Conservation (phyloP, 2,888 invertebrate genomes). For the Drosophila meridiana region DNA sequence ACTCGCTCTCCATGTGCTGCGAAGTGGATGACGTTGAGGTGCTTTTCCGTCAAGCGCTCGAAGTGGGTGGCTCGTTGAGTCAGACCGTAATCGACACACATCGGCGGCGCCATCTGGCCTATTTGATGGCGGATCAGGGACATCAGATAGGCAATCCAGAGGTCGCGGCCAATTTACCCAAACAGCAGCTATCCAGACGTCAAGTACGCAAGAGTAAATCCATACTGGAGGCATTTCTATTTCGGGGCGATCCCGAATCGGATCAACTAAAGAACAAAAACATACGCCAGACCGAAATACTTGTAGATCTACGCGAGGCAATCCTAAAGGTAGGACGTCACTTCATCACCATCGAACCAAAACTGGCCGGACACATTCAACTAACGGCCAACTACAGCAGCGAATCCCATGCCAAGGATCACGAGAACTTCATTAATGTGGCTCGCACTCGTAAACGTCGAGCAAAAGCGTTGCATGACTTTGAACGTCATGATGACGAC, state of each 20-base stretch:
- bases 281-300: slow-evolving; percentile 98
- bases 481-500: slow-evolving; percentile 98
- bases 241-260: slow-evolving; percentile 89
- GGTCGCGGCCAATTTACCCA: slow-evolving; percentile 95
- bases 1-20: slow-evolving; percentile 97
- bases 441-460: slow-evolving; percentile 94
- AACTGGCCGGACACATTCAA: slow-evolving; percentile 91
- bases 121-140: slow-evolving; percentile 98
- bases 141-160: slow-evolving; percentile 96
- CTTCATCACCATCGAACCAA: slow-evolving; percentile 97
- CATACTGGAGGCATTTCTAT: slow-evolving; percentile 94
- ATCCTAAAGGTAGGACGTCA: slow-evolving; percentile 97
- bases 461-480: slow-evolving; percentile 98
- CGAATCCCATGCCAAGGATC: slow-evolving; percentile 97
- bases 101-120: slow-evolving; percentile 95
- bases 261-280: slow-evolving; percentile 97
- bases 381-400: slow-evolving; percentile 97
- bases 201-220: slow-evolving; percentile 96
- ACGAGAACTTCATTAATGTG: slow-evolving; percentile 97
- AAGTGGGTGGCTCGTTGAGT: slow-evolving; percentile 92
- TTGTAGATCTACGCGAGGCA: slow-evolving; percentile 98
- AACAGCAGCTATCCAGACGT: slow-evolving; percentile 94
- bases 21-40: slow-evolving; percentile 94
- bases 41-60: slow-evolving; percentile 90
- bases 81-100: slow-evolving; percentile 92